Percentiles rank a stretch among this genome's conserved stretches.
Evolutionary conservation across 2,888 invertebrate genomes (phyloP).

Genomic region (Barypeithes pellucidus): DNA sequence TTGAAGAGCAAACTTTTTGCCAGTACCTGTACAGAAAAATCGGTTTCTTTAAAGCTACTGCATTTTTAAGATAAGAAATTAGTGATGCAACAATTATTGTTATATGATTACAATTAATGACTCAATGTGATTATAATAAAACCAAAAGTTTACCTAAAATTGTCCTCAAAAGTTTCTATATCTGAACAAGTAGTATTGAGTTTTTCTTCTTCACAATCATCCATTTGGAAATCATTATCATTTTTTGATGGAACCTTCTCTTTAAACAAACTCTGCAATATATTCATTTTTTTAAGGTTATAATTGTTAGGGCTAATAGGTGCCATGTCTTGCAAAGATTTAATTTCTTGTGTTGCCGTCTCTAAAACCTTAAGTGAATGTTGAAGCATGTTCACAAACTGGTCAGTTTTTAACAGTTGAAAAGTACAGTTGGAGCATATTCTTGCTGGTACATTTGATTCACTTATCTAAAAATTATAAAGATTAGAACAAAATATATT

Average conservation of each 20-base stretch:
- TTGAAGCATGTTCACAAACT: slow-evolving; percentile 35
- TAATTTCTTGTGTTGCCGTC: slow-evolving; percentile 26
- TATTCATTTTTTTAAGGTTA: slow-evolving; percentile 6
- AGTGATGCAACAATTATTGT: too few relatives aligned
- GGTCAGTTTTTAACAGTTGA: slow-evolving; percentile 10
- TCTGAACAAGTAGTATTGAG: not conserved
- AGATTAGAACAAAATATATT: not conserved
- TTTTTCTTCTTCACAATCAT: not conserved
- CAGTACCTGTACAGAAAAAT: too few relatives aligned
- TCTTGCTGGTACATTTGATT: slow-evolving; percentile 13
- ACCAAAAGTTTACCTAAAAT: slow-evolving; percentile 11
- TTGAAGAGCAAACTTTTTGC: too few relatives aligned
- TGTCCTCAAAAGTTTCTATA: not conserved
- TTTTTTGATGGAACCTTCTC: not conserved
- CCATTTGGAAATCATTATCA: not conserved
- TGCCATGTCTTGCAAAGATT: slow-evolving; percentile 1
- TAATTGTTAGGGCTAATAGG: not conserved
- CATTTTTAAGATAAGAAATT: too few relatives aligned
- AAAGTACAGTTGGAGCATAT: slow-evolving; percentile 34
- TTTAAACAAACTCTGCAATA: not conserved
- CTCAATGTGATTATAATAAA: too few relatives aligned
- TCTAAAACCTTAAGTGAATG: slow-evolving; percentile 21
- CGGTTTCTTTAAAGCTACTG: too few relatives aligned
- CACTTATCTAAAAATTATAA: slow-evolving; percentile 23
- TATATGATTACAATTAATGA: too few relatives aligned